Percentiles rank a stretch among this genome's conserved stretches.
phyloP scores from a whole-genome alignment of 2,113 vertebrate species.

The Corydoras maculifer region DNA sequence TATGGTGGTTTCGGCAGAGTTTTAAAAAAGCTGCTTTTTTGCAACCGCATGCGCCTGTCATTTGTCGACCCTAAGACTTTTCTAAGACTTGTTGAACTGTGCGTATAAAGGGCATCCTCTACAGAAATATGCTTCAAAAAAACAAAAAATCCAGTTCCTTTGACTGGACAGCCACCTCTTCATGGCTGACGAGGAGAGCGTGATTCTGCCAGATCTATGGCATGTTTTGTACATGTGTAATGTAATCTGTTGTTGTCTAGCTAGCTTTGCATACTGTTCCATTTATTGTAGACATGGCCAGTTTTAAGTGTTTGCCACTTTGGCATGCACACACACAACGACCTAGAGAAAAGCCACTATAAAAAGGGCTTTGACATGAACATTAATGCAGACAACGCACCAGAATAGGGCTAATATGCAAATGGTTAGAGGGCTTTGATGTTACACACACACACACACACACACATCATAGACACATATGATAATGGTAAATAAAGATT shows the following conservation, averaged over 20 bases:
- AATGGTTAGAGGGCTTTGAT: slow-evolving; percentile 18
- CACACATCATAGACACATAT: neutral
- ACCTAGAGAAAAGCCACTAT: neutral
- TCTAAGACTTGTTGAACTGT: neutral
- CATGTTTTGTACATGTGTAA: slow-evolving; percentile 32
- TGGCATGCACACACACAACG: neutral
- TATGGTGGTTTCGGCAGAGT: neutral
- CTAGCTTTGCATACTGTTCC: slow-evolving; percentile 23
- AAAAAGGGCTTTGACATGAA: slow-evolving; percentile 14
- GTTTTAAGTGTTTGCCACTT: slow-evolving; percentile 12
- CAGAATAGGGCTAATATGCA: slow-evolving; percentile 31
- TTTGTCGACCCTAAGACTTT: neutral
- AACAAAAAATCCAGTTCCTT: too few relatives aligned
- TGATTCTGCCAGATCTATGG: neutral
- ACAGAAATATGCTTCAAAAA: too few relatives aligned
- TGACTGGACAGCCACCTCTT: neutral
- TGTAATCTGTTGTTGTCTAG: slow-evolving; percentile 11
- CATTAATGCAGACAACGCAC: neutral
- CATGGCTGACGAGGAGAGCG: neutral
- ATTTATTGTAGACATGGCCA: slow-evolving; percentile 28
- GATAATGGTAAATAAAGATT: slow-evolving; percentile 18
- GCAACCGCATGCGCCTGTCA: neutral
- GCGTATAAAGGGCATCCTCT: too few relatives aligned
- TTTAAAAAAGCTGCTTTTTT: neutral
- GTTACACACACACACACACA: neutral